Conservation (phyloP, 2,888 invertebrate genomes). For the Coleophora flavipennella region DNA sequence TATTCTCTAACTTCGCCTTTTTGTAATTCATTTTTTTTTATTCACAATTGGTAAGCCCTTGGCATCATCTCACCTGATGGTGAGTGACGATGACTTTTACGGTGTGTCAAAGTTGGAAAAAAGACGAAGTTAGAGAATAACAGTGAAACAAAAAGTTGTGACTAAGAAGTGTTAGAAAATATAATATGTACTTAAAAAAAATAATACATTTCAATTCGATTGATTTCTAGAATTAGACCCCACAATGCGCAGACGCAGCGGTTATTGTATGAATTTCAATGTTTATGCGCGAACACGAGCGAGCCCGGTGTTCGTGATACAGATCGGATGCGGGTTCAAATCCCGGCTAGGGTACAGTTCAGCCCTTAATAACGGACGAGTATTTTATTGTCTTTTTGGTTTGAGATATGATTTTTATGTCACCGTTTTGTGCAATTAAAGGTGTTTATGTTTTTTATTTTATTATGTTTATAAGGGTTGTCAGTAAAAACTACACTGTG, state of each 20-base stretch:
- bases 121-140: too few species aligned
- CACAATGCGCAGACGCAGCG: neutral
- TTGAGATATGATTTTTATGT: conserved; percentile 10
- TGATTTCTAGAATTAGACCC: neutral
- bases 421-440: neutral
- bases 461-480: neutral
- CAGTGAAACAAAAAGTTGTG: too few species aligned
- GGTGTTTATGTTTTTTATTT: neutral
- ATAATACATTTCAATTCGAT: neutral
- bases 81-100: too few species aligned
- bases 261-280: conserved; percentile 27
- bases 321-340: conserved; percentile 60
- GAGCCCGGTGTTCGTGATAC: conserved; percentile 29
- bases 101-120: too few species aligned
- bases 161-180: too few species aligned
- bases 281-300: conserved; percentile 57
- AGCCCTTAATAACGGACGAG: conserved; percentile 22
- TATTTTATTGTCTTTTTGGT: conserved; percentile 30
- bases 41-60: too few species aligned
- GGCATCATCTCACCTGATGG: too few species aligned
- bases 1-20: too few species aligned
- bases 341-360: conserved; percentile 21
- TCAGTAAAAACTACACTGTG: neutral
- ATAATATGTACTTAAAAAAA: neutral
- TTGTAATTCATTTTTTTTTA: too few species aligned